Evolutionary conservation across 1,140 invertebrate species (phyloP), one percentile per base, ranked within the genome.

Genomic region (Microplitis demolitor): DNA sequence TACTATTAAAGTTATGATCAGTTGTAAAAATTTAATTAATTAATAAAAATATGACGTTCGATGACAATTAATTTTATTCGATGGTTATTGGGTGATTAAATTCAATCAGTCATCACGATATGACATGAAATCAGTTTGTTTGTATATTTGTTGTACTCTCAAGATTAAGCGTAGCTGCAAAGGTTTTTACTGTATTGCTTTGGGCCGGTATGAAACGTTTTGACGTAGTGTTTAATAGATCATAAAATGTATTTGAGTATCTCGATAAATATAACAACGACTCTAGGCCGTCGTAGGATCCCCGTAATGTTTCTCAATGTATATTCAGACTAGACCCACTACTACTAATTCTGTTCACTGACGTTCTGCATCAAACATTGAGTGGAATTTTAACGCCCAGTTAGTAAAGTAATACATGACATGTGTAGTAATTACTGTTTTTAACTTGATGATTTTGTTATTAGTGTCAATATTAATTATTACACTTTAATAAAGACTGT

Each of bases 211-310:
- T 74, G 76, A 79, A 79, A 78, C 76, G 76, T 83, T 76, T 86
- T 85, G 82, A 82, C 81, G 80, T 75, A 81, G 80, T 83, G 77
- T 83, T 87, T 86, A 86, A 86, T 85, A 87, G 84, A 85, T 85
- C 85, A 74, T 87, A 87, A 87, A 86, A 76, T 76, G 73, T 79
- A 82, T 81, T 87, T 85, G 79, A 86, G 84, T 87, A 79, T 86
- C 82, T 79, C 84, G 85, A 85, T 87, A 86, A 86, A 87, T 86
- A 86, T 85, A 85, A 86, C 83, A 81, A 85, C 75, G 75, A 72
- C 82, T 84, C 81, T 82, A 79, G 78, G 78, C 75, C 78, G 71
- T 66, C 69, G 61, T 60, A 74, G 63, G 71, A 74, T 74, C 64
- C 73, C 71, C 73, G 74, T 66, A 66, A 66, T 72, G 53, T 53